Conservation (phyloP, 2,113 vertebrate species). For the Pelecanoides urinatrix region DNA sequence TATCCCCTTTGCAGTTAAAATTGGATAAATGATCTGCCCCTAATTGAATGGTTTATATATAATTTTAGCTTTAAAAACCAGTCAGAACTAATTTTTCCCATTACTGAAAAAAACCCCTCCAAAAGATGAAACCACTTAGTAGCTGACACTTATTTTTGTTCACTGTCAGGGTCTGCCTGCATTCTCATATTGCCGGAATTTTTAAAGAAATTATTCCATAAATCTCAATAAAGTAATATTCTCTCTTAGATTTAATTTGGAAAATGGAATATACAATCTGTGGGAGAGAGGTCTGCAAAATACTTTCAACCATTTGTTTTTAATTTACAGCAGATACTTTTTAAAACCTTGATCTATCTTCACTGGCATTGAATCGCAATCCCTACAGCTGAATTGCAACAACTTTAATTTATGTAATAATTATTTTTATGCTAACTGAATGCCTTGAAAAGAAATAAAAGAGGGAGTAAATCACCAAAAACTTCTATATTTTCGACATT, state of each 20-base stretch:
- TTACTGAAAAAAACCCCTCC: not conserved
- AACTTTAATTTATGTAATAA: slow-evolving; percentile 49
- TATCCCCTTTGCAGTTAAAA: slow-evolving; percentile 41
- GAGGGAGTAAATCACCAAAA: not conserved
- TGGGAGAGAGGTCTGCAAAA: slow-evolving; percentile 63
- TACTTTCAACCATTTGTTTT: slow-evolving; percentile 62
- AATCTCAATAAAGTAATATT: slow-evolving; percentile 74
- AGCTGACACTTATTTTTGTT: slow-evolving; percentile 61
- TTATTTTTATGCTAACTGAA: slow-evolving; percentile 24
- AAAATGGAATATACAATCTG: slow-evolving; percentile 71
- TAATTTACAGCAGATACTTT: slow-evolving; percentile 58
- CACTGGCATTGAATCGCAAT: slow-evolving; percentile 7
- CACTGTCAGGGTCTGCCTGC: slow-evolving; percentile 31
- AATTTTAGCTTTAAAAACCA: slow-evolving; percentile 47
- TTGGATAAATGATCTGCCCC: slow-evolving; percentile 18
- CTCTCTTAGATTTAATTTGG: slow-evolving; percentile 72
- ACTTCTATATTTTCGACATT: not conserved
- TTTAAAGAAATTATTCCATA: slow-evolving; percentile 66
- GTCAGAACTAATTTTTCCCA: slow-evolving; percentile 41
- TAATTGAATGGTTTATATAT: slow-evolving; percentile 37
- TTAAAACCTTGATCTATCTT: slow-evolving; percentile 45
- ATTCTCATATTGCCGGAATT: slow-evolving; percentile 64
- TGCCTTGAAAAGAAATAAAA: not conserved
- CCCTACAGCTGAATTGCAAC: slow-evolving; percentile 53
- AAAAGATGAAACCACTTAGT: slow-evolving; percentile 51